Evolutionary conservation across 2,888 invertebrate genomes (phyloP).

Genomic region (Gari tellinella): DNA sequence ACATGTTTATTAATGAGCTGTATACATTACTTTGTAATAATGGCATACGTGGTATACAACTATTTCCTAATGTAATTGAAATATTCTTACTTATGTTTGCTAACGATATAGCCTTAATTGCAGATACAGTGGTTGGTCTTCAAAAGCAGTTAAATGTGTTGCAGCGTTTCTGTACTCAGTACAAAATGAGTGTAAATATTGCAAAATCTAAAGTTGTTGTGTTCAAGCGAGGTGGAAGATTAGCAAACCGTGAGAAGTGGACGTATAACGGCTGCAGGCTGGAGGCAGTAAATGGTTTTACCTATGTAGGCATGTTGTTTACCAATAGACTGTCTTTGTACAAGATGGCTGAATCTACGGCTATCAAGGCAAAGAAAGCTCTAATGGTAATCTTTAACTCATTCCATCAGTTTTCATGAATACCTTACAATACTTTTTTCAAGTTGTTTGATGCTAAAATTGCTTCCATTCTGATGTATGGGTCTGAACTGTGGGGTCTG

Average conservation of each 20-base stretch:
- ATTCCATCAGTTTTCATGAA: not conserved
- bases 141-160: constrained; percentile 30
- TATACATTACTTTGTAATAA: not conserved
- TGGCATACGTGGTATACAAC: constrained; percentile 11
- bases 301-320: too few species aligned
- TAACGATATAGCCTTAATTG: too few species aligned
- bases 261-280: too few species aligned
- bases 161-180: constrained; percentile 20
- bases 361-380: constrained; percentile 5
- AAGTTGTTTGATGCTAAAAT: constrained; percentile 37
- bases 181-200: constrained; percentile 23
- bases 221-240: constrained; percentile 29
- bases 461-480: constrained; percentile 15
- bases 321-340: too few species aligned
- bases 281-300: constrained; percentile 18
- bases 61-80: constrained; percentile 15
- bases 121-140: too few species aligned
- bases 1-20: constrained; percentile 11
- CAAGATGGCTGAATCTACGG: constrained; percentile 16
- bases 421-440: constrained; percentile 16
- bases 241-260: too few species aligned
- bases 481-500: constrained; percentile 34
- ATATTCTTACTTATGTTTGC: constrained; percentile 37
- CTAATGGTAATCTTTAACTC: not conserved
- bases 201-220: constrained; percentile 33